Base-by-base conservation (phyloP, 2,113 vertebrate species). In the Channa maculata region DNA sequence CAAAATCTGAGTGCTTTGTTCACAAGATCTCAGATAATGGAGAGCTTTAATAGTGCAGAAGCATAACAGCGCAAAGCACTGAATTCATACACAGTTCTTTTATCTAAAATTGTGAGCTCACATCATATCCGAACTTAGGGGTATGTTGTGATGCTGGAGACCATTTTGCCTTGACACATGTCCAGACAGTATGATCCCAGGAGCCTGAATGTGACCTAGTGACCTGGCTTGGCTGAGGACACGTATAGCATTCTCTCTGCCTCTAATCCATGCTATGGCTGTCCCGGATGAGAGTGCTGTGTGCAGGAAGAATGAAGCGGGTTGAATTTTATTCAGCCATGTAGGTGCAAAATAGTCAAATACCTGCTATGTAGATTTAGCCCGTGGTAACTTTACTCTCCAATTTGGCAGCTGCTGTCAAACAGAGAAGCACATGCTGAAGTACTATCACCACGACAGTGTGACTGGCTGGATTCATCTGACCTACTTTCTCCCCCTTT, bases 401-500 rank as follows among this genome's bases (percentile, higher is more conserved):
- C 12, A 12, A 52, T 58, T 68, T 51, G 66, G 69, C 58, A 69
- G 77, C 12, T 2, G 11, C 59, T 55, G 76, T 67, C 59, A 64
- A 81, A 37, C 64, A 53, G 50, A 76, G 81, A 62, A 62, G 61
- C 71, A 80, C 33, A 24, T 24, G 48, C 63, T 82, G 79, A 45
- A 70, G 72, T 37, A 39, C 48, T 64, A 12, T 59, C 75, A 80
- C 11, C 75, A 80, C 11, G 41, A 61, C 85, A 79, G 83, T 86
- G 83, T 71, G 84, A 59, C 77, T 77, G 79, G 82, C 80, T 90
- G 65, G 80, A 83, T 87, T 92, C 63, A 86, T 92, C 83, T 94
- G 94, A 94, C 93, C 93, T 94, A 94, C 91, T 93, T 94, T 86
- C 75, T 50, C 78, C 68, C 82, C 73, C 67, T 39, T 78, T 41